Base-by-base conservation (phyloP, 2,888 invertebrate genomes). In the Heliconius ismenius region DNA sequence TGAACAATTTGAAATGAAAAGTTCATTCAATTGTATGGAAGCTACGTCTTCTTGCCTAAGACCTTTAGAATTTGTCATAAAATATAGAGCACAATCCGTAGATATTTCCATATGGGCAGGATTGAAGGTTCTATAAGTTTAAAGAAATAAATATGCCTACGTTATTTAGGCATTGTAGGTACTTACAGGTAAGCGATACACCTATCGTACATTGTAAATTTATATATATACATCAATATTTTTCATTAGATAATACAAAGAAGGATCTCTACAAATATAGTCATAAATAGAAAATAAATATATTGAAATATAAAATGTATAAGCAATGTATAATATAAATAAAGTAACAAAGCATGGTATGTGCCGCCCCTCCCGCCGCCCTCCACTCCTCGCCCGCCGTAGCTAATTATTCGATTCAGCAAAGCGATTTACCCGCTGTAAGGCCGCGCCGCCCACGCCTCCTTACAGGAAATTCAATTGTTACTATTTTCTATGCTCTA, bases 351-450 rank as follows among this genome's bases (percentile, higher is more conserved):
- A 67, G 67, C 49, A n/a, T 49, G 24, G 32, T 64, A 39, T 58
- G 18, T 18, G 49, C 49, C 64, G 60, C 64, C 70, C 36, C 49
- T 13, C 75, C 21, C 49, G 62, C 63, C 24, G 18, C 70, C 70
- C 63, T 9, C 39, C 49, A 21, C 72, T 15, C 54, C 32, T 54
- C 24, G 7, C 64, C 36, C 54, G 75, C 28, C 74, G 75, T 49
- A 58, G 63, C n/a, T 72, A 65, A 70, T 76, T 72, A 72, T 76
- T 76, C 70, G 63, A 74, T 74, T 74, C 60, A 49, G 28, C 49
- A 63, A 70, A 70, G 63, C 69, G 70, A 75, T 70, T 75, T 63
- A 13, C 36, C 70, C 54, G 62, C 63, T 28, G 58, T 76, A 72
- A 76, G 76, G 76, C 64, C 76, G 54, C 36, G 21, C 24, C 76